A percentile compares a stretch with the other conserved stretches of the same genome.
phyloP scores from a whole-genome alignment of 1,140 invertebrate species.

The Dreissena rostriformis region DNA sequence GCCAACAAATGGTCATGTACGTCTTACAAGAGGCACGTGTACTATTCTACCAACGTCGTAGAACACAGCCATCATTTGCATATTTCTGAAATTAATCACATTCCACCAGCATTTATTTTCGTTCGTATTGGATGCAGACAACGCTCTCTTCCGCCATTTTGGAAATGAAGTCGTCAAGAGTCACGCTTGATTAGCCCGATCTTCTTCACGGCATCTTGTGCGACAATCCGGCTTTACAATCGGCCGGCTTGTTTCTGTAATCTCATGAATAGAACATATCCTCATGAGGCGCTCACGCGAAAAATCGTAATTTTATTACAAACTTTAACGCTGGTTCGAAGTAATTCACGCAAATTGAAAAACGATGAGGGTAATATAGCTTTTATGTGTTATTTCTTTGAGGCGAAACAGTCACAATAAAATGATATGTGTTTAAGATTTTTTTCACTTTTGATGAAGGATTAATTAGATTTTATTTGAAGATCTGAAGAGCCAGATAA shows the following conservation, averaged over 20 bases:
- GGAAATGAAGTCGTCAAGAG: not conserved
- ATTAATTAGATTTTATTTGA: slow-evolving; percentile 3
- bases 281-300: not conserved
- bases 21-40: too few relatives aligned
- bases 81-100: not conserved
- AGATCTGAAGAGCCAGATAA: not conserved
- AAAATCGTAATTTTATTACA: slow-evolving; percentile 44
- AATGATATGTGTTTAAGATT: not conserved
- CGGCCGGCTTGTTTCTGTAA: not conserved
- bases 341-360: slow-evolving; percentile 39
- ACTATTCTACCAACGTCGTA: too few relatives aligned
- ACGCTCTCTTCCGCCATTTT: not conserved
- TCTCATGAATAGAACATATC: slow-evolving; percentile 26
- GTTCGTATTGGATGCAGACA: not conserved
- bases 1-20: too few relatives aligned
- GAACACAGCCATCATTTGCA: not conserved
- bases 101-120: not conserved
- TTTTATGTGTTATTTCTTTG: slow-evolving; percentile 10
- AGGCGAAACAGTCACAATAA: slow-evolving; percentile 12
- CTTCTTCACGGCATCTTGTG: not conserved
- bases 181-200: slow-evolving; percentile 12
- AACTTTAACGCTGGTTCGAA: slow-evolving; percentile 23
- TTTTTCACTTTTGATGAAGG: not conserved
- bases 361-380: slow-evolving; percentile 28
- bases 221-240: slow-evolving; percentile 8